Base-by-base conservation (phyloP, 2,797 vertebrate genomes). In the Leptodactylus fallax region DNA sequence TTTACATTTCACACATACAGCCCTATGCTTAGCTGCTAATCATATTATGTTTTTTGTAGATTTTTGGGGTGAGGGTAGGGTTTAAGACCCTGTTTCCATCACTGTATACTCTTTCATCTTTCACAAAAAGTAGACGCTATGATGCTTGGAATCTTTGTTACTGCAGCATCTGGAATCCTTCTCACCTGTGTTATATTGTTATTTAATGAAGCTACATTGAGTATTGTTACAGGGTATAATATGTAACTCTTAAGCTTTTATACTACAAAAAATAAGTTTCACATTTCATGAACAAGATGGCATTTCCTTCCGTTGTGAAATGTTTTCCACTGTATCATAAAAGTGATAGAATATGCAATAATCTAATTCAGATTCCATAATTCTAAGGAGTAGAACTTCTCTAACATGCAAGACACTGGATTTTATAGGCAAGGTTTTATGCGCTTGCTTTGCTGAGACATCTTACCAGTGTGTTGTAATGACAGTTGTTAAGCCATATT, bases 401-500 rank as follows among this genome's bases (percentile, higher is more conserved):
- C 27, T 3, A 1, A 45, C 27, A 80, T 45, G 17, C 13, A 56
- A 53, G 13, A 23, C 36, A 55, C 56, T 56, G 13, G 36, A 80
- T 60, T 80, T 60, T 61, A 79, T 36, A 58, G 23, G 23, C 45
- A 7, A n/a, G 27, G 8, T 72, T 65, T 71, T 83, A 71, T 85
- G 7, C 56, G 58, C 9, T 14, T 61, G 36, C 63, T 77, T 55
- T 77, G 55, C 69, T 61, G 7, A 72, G 11, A 25, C 14, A 87
- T 81, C n/a, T 60, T 76, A 87, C 36, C 55, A 53, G 45, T 67
- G 16, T 81, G 77, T 69, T 63, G 74, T 79, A 14, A 12, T 69
- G 61, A 17, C 85, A 79, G 25, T 63, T 74, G 76, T 81, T 81
- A 47, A 47, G n/a, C 25, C 9, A 25, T 72, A 51, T 87, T 82